These are phyloP conservation scores for Liolophura sinensis DNA, from an alignment of 1,140 invertebrate species.

Conservation along the genomic window DNA sequence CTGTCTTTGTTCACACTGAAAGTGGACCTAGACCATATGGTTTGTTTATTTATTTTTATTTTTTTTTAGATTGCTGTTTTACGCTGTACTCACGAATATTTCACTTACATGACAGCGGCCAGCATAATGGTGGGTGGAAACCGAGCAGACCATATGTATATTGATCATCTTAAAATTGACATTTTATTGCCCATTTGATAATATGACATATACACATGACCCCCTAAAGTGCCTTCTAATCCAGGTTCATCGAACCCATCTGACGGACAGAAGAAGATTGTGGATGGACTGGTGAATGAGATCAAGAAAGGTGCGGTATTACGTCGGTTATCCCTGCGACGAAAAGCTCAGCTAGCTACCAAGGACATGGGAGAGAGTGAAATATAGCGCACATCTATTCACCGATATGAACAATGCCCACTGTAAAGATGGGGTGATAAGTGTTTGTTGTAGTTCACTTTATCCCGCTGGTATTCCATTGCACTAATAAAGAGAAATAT, in stretches of 20 bases:
- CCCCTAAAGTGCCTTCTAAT: neutral
- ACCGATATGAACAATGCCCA: too few relatives aligned
- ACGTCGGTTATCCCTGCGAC: slow-evolving; percentile 39
- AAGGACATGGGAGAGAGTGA: too few relatives aligned
- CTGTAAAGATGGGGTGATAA: too few relatives aligned
- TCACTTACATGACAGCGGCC: too few relatives aligned
- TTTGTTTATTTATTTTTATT: neutral
- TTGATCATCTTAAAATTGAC: neutral
- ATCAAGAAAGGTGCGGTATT: slow-evolving; percentile 47
- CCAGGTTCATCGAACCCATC: slow-evolving; percentile 3
- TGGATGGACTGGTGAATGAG: slow-evolving; percentile 50
- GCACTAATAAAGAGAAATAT: too few relatives aligned
- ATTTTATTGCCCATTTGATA: neutral
- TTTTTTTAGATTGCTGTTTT: too few relatives aligned
- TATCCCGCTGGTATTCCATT: too few relatives aligned
- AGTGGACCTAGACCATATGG: neutral
- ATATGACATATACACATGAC: slow-evolving; percentile 6
- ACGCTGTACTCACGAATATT: too few relatives aligned
- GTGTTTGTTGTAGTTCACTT: too few relatives aligned
- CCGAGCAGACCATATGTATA: neutral
- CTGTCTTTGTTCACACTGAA: too few relatives aligned
- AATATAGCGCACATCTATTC: too few relatives aligned
- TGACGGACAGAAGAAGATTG: slow-evolving; percentile 38
- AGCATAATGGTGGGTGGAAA: neutral
- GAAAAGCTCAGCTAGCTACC: too few relatives aligned